Evolutionary conservation across 2,113 vertebrate species (phyloP), one percentile per base, ranked within the genome.

Genomic region (Picathartes gymnocephalus): DNA sequence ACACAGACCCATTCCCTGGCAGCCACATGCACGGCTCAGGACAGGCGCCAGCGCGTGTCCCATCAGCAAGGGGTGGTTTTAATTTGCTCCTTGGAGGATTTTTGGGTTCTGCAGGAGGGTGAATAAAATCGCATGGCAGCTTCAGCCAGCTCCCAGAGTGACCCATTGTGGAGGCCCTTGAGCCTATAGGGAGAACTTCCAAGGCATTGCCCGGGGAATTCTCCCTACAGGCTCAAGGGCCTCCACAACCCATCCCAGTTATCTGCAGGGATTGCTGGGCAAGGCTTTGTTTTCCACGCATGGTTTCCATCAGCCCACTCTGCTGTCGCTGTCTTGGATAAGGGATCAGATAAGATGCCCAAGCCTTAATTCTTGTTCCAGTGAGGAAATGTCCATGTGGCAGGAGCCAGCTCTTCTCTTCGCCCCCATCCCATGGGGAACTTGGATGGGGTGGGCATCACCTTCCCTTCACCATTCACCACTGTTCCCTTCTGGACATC

Each of bases 231-330:
- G n/a, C n/a, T n/a, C n/a, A n/a, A n/a, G n/a, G n/a, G n/a, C n/a
- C n/a, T n/a, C n/a, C n/a, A n/a, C n/a, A n/a, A n/a, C n/a, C n/a
- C 40, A 9, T 24, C 19, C 45, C 0, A 0, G 6, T 19, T 8
- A 1, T 11, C 64, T 0, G 0, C 54, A 15, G 21, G 13, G 9
- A 18, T 6, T 2, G 8, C 35, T 0, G 0, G 1, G 6, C 12
- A 10, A 74, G 45, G 65, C 50, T 73, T 37, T 23, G 65, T 76
- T 44, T 40, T 47, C 53, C 44, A 10, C 0, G 1, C 0, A 0
- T 12, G 7, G 39, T 37, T 93, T 76, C 70, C 70, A 68, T 69
- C 9, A 10, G 31, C 50, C 40, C 1, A 2, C 56, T 31, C 70
- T 0, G 19, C 87, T 33, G 20, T 25, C 1, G 0, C 88, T 23